Percentiles rank a stretch among this genome's conserved stretches.
These are phyloP conservation scores for Poecile montanus DNA, from an alignment of 2,797 vertebrate genomes.

Conservation along the genomic window DNA sequence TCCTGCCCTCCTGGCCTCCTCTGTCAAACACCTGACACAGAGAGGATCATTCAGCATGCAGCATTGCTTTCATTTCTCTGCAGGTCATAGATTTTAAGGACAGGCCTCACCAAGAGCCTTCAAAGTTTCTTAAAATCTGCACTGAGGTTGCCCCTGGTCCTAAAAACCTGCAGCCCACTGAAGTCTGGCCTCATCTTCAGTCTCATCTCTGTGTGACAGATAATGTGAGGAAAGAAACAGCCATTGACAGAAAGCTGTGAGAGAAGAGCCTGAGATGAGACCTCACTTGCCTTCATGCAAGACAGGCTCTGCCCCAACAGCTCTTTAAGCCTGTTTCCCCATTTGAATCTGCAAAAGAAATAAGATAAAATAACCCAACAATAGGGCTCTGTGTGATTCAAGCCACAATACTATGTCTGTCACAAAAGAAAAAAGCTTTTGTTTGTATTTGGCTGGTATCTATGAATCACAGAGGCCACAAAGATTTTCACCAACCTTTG, in stretches of 20 bases:
- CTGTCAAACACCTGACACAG: not conserved
- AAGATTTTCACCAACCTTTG: conserved; percentile 36
- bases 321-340: not conserved
- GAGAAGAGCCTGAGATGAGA: not conserved
- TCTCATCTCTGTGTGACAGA: not conserved
- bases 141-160: not conserved
- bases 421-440: conserved; percentile 36
- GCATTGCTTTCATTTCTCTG: not conserved
- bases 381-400: conserved; percentile 12
- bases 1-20: not conserved
- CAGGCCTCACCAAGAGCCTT: not conserved
- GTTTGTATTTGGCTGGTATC: conserved; percentile 29
- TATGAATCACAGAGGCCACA: not conserved
- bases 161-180: not conserved
- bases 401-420: not conserved
- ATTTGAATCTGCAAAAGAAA: not conserved
- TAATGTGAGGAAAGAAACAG: not conserved
- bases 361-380: conserved; percentile 23
- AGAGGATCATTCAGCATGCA: not conserved
- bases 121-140: not conserved
- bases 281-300: not conserved
- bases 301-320: not conserved
- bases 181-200: not conserved
- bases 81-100: not conserved
- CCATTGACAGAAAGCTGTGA: not conserved